These are phyloP conservation scores for Urosaurus nigricauda DNA, from an alignment of 2,797 vertebrate species.

Conservation along the genomic window DNA sequence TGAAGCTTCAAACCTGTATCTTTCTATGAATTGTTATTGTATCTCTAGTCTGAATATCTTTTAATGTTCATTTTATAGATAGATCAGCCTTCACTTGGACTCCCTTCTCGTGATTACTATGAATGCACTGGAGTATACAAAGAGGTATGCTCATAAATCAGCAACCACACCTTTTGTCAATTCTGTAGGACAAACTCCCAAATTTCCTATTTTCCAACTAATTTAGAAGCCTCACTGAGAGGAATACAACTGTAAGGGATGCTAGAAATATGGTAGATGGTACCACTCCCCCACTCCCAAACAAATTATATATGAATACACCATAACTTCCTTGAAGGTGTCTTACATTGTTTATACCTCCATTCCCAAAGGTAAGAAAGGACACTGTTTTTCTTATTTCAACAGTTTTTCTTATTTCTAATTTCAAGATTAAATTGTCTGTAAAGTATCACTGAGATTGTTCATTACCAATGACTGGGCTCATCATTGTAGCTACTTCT, in stretches of 20 bases:
- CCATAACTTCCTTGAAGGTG: background rate
- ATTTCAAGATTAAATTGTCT: background rate
- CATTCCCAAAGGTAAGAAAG: background rate
- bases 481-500: no score
- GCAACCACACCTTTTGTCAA: background rate
- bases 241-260: background rate
- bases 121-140: constrained; percentile 87
- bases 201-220: background rate
- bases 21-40: background rate
- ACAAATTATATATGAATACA: background rate
- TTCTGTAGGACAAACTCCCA: background rate
- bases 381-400: background rate
- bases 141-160: constrained; percentile 81
- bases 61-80: constrained; percentile 79
- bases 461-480: no score
- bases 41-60: background rate
- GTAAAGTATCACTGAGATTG: no score
- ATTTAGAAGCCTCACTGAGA: background rate
- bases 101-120: constrained; percentile 94
- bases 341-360: background rate
- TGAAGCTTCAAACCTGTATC: background rate
- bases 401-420: no score
- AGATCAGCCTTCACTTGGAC: constrained; percentile 91
- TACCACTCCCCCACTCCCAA: no score
- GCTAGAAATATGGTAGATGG: background rate